phyloP scores from a whole-genome alignment of 1,140 invertebrate genomes.

The Cheumatopsyche charites region DNA sequence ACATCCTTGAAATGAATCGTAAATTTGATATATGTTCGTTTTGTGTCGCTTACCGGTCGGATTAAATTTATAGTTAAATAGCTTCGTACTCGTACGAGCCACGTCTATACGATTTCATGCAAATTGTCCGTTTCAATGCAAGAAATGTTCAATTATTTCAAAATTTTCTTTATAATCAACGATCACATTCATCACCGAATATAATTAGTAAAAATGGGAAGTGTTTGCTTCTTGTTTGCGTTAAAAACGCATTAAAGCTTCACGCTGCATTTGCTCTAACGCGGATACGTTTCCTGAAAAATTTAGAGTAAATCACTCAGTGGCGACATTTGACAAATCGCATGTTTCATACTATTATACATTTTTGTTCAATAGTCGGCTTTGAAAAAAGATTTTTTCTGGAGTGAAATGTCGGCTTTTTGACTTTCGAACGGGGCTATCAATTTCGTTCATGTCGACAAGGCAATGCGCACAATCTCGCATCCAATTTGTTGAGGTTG shows the following conservation, averaged over 20 bases:
- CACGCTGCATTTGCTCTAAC: conserved; percentile 3
- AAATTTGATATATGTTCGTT: conserved; percentile 23
- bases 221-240: neutral
- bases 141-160: too few relatives aligned
- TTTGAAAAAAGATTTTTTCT: neutral
- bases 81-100: neutral
- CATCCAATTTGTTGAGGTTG: conserved; percentile 3
- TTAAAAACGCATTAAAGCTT: conserved; percentile 13
- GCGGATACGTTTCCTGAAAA: conserved; percentile 1
- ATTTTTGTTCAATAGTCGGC: neutral
- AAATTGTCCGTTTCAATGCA: too few relatives aligned
- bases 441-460: neutral
- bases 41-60: conserved; percentile 13
- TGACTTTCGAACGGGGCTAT: neutral
- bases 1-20: conserved; percentile 24
- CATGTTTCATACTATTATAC: neutral
- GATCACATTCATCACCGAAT: neutral
- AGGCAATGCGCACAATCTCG: neutral
- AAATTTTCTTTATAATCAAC: too few relatives aligned
- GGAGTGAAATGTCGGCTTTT: neutral
- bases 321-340: neutral
- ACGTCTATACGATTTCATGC: neutral
- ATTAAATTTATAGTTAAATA: conserved; percentile 2
- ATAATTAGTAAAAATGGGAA: neutral
- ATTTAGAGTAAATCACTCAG: neutral